Base-by-base conservation (phyloP, 2,113 vertebrate genomes). In the Macquaria ambigua region DNA sequence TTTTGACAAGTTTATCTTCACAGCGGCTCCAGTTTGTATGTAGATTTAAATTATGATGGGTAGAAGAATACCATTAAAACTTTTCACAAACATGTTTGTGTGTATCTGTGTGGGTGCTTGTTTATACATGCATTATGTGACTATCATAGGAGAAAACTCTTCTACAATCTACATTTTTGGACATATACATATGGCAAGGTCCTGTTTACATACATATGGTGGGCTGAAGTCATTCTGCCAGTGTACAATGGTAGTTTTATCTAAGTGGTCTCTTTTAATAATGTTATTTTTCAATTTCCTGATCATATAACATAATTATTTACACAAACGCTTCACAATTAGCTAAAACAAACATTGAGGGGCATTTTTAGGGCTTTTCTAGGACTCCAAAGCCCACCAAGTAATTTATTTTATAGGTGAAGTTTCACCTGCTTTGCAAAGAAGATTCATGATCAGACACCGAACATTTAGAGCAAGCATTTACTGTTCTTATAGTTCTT, bases 21-120 rank as follows among this genome's bases (percentile, higher is more conserved):
- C 59, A 66, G 67, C 56, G 55, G 41, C 67, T 86, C 39, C 14
- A 68, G 39, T 75, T 66, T 85, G 20, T 41, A 21, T 64, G 48
- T 56, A 48, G 9, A 48, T 79, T 52, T 58, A 41, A 46, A 72
- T 74, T 23, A 62, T 16, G 66, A 23, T 23, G 37, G 46, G 5
- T 43, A 39, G 62, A 70, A 15, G 10, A 62, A 68, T 37, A 50
- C 78, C 56, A 34, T 53, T 50, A 21, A 80, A 16, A 41, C 28
- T 20, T 77, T 67, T 68, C 5, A 67, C 31, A n/a, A n/a, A 74
- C 1, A 16, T 64, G 50, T 59, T 20, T 21, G n/a, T 66, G 4
- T 25, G 23, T 18, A 28, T n/a, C 23, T 69, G 15, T 56, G 16
- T 66, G 16, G 63, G 63, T 61, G 18, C 1, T 74, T 14, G 18